Evolutionary conservation across 2,888 invertebrate genomes (phyloP).

Genomic region (Chaetogeoica ovagalla): DNA sequence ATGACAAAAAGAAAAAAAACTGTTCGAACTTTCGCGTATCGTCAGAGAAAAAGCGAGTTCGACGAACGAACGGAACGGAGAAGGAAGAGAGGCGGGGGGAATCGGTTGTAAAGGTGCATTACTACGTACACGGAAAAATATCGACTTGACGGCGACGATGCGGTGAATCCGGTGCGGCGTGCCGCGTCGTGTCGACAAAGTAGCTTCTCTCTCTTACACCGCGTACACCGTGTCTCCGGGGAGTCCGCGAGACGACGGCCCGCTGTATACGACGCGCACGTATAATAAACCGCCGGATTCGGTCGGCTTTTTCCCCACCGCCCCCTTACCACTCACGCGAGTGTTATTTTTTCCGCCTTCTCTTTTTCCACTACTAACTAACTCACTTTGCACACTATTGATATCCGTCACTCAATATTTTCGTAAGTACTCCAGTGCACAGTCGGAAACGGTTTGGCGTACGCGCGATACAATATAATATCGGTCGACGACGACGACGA

Average conservation of each 20-base stretch:
- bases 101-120: constrained; percentile 1
- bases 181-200: constrained; percentile 40
- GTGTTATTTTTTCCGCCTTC: not conserved
- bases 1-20: no score
- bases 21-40: no score
- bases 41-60: not conserved
- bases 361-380: constrained; percentile 30
- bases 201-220: no score
- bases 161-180: constrained; percentile 28
- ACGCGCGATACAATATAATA: constrained; percentile 11
- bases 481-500: constrained; percentile 2
- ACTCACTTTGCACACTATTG: constrained; percentile 47
- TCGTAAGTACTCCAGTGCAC: not conserved
- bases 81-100: not conserved
- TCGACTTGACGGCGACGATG: constrained; percentile 39
- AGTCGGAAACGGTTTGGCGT: not conserved
- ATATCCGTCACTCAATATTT: constrained; percentile 53
- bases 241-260: no score
- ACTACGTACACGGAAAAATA: constrained; percentile 26
- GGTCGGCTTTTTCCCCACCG: not conserved
- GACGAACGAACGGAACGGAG: not conserved
- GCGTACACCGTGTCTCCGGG: constrained; percentile 12
- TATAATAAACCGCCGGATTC: not conserved
- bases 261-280: no score
- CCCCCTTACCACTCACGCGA: no score